Evolutionary conservation across 2,888 invertebrate species (phyloP), one percentile per base, ranked within the genome.

Genomic region (Lycia hirtaria): DNA sequence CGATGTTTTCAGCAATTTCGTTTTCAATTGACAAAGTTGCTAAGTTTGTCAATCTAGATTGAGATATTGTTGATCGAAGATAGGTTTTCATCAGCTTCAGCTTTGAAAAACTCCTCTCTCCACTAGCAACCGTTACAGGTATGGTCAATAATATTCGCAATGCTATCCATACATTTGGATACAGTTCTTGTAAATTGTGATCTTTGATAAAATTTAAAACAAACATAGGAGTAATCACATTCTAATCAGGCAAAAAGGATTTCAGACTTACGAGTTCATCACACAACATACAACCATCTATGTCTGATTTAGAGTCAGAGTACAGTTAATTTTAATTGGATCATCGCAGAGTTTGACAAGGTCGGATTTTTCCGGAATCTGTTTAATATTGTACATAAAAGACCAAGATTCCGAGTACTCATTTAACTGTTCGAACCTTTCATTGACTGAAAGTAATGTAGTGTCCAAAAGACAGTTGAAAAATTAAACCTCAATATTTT

Each of bases 341-440:
- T 68, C 64, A 68, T 57, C 28, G 62, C 65, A 65, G 50, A 64
- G 57, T 55, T 58, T 52, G 44, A 57, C 6, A 56, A 57, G 47
- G 54, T 54, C 54, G 15, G 19, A 56, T 63, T 65, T 62, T 61
- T 61, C 61, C n/a, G 63, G 62, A 63, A 67, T 64, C 58, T 62
- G 37, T 65, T 65, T 61, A 43, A 61, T 50, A 64, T 60, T 64
- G 57, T 64, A 60, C 59, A 60, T 62, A 66, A 61, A 67, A 56
- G 56, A 62, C 64, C 47, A 62, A 56, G 48, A 61, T 64, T 67
- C 63, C 55, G 64, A 67, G 56, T 63, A 62, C 60, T 64, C 60
- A 61, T 51, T 53, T 62, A 64, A 64, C 60, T 65, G 64, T 62
- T 67, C 57, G 52, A 67, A 65, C 53, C 60, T 67, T 64, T 65